phyloP scores from a whole-genome alignment of 2,113 vertebrate genomes.

The Grantiella picta region DNA sequence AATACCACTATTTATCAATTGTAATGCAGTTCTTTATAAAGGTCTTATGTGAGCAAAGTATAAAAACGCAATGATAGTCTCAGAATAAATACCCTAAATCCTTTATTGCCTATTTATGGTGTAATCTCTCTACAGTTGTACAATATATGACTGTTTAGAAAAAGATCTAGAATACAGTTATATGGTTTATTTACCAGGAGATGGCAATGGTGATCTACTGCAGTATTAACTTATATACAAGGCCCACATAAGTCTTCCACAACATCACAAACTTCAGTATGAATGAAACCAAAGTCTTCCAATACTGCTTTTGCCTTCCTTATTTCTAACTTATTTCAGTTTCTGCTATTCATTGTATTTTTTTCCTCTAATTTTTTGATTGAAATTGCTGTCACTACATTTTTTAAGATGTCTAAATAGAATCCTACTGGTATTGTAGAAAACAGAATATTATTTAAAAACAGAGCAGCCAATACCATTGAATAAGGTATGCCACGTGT shows the following conservation, averaged over 20 bases:
- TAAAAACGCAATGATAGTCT: constrained; percentile 64
- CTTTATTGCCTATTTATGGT: constrained; percentile 65
- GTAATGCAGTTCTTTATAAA: constrained; percentile 66
- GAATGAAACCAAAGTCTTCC: constrained; percentile 39
- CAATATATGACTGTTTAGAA: constrained; percentile 53
- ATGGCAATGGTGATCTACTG: constrained; percentile 79
- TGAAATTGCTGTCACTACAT: constrained; percentile 48
- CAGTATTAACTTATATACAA: background rate
- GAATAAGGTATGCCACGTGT: background rate
- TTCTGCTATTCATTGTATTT: constrained; percentile 36
- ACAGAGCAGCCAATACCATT: background rate
- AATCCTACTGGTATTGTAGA: constrained; percentile 18
- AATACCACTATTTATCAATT: constrained; percentile 66
- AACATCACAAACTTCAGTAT: background rate
- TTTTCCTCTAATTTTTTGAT: constrained; percentile 34
- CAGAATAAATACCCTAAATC: constrained; percentile 67
- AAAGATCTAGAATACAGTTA: constrained; percentile 29
- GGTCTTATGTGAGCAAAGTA: constrained; percentile 63
- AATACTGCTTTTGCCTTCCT: constrained; percentile 35
- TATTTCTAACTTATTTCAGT: constrained; percentile 56
- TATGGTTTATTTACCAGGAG: constrained; percentile 72
- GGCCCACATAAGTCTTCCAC: background rate
- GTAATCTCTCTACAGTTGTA: constrained; percentile 50
- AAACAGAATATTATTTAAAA: constrained; percentile 45
- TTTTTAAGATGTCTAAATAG: constrained; percentile 28